phyloP scores from a whole-genome alignment of 2,113 vertebrate genomes.

The Hemichromis elongatus region DNA sequence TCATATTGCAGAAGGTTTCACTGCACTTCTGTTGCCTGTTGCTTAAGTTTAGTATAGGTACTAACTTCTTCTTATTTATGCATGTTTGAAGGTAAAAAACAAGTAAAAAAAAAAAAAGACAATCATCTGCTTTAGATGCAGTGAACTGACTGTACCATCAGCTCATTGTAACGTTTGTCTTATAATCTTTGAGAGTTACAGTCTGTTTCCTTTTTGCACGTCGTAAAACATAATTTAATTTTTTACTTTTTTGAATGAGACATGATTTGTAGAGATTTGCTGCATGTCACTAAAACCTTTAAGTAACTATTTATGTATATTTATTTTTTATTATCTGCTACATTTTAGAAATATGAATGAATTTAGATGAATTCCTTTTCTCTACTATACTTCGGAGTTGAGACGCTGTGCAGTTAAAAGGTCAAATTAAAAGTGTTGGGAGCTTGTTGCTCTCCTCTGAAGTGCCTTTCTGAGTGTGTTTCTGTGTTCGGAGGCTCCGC shows the following conservation, averaged over 20 bases:
- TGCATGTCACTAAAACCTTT: background rate
- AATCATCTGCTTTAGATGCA: background rate
- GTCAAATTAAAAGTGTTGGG: constrained; percentile 1
- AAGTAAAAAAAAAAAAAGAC: background rate
- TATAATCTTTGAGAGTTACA: background rate
- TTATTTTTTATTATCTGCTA: background rate
- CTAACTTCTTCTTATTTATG: background rate
- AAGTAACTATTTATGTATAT: background rate
- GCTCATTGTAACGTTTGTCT: background rate
- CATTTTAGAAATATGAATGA: background rate
- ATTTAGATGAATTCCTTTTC: background rate
- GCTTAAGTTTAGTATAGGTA: background rate
- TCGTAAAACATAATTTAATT: fast-evolving
- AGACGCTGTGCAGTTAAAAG: background rate
- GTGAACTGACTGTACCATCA: background rate
- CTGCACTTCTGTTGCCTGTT: background rate
- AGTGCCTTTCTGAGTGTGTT: constrained; percentile 60
- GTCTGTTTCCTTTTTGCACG: background rate
- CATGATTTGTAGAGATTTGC: background rate
- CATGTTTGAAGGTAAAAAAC: background rate
- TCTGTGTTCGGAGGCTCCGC: constrained; percentile 34
- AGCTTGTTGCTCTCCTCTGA: constrained; percentile 1
- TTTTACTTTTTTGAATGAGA: background rate
- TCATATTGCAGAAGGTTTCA: background rate
- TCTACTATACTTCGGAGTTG: background rate